Percentiles rank a stretch among this genome's conserved stretches.
Evolutionary conservation across 2,888 invertebrate species (phyloP).

Genomic region (Agriopis aurantiaria): DNA sequence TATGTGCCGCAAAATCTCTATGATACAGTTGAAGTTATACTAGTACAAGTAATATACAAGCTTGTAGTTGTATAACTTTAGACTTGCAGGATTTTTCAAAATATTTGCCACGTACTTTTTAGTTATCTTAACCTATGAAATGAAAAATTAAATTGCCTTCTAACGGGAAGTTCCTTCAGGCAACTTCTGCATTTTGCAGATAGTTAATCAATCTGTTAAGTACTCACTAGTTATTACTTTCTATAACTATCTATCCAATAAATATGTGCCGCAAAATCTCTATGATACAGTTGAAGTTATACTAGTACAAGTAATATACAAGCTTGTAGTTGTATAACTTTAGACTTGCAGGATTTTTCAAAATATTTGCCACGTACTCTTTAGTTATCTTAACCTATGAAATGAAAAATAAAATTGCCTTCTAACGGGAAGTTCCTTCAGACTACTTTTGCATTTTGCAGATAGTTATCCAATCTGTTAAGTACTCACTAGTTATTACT

Average conservation of each 20-base stretch:
- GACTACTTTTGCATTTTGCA: neutral
- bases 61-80: conserved; percentile 19
- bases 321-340: conserved; percentile 21
- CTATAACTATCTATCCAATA: no score
- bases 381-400: no score
- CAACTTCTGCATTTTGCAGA: neutral
- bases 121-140: no score
- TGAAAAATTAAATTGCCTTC: no score
- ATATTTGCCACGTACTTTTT: no score
- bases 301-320: conserved; percentile 18
- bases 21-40: conserved; percentile 7
- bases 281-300: conserved; percentile 8
- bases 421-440: neutral
- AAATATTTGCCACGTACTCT: no score
- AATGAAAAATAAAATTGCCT: no score
- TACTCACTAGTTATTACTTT: neutral
- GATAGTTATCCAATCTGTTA: neutral
- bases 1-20: conserved; percentile 5
- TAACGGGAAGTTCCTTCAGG: neutral
- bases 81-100: conserved; percentile 2
- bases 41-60: conserved; percentile 20
- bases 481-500: neutral
- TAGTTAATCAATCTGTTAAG: neutral
- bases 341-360: conserved; percentile 4
- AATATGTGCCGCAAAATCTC: conserved; percentile 2